Evolutionary conservation across 2,888 invertebrate genomes (phyloP).

Genomic region (Trachelus iudaicus): DNA sequence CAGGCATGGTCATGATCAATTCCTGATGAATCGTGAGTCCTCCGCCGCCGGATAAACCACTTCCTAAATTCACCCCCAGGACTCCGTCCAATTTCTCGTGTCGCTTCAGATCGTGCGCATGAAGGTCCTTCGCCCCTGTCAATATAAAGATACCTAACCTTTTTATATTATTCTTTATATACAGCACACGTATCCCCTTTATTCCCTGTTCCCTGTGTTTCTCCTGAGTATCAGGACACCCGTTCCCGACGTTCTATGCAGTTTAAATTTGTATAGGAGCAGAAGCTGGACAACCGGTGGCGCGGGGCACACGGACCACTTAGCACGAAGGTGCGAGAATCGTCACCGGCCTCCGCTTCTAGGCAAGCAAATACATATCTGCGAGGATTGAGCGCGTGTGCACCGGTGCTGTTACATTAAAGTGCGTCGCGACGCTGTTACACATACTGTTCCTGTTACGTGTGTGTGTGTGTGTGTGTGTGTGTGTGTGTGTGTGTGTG

Average conservation of each 20-base stretch:
- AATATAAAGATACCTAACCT: slow-evolving; percentile 23
- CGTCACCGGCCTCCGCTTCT: slow-evolving; percentile 65
- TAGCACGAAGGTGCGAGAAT: slow-evolving; percentile 65
- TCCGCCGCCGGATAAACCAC: slow-evolving; percentile 59
- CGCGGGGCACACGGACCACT: slow-evolving; percentile 60
- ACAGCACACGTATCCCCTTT: not conserved
- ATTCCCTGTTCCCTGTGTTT: not conserved
- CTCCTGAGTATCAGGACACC: not conserved
- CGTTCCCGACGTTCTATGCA: slow-evolving; percentile 41
- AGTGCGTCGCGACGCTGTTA: not conserved
- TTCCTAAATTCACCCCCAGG: slow-evolving; percentile 62
- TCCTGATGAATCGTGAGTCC: slow-evolving; percentile 62
- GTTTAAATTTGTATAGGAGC: slow-evolving; percentile 65
- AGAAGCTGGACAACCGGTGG: slow-evolving; percentile 55
- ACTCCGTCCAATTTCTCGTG: slow-evolving; percentile 68
- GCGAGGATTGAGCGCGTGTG: not conserved
- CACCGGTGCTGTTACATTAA: not conserved
- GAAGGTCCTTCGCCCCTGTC: slow-evolving; percentile 80
- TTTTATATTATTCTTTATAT: not conserved
- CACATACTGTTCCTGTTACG: not conserved
- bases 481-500: too few relatives aligned
- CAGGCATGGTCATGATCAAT: slow-evolving; percentile 63
- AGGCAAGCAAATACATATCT: slow-evolving; percentile 49
- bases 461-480: not conserved
- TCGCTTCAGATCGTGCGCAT: slow-evolving; percentile 76